Evolutionary conservation across 1,140 invertebrate species (phyloP).

Genomic region (Zaprionus davidi): DNA sequence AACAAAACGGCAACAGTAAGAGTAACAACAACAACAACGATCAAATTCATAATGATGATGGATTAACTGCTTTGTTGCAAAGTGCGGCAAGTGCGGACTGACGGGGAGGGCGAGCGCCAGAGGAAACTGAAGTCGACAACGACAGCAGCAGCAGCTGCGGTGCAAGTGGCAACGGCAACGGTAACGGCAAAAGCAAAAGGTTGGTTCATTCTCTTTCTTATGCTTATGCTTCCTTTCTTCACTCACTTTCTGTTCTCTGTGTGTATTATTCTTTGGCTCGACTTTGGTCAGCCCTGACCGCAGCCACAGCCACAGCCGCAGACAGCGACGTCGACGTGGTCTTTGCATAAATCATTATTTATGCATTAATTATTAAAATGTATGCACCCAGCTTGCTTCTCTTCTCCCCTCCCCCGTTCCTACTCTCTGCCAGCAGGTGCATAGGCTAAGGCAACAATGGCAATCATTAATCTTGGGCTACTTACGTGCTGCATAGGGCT

Average conservation of each 20-base stretch:
- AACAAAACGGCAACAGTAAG: constrained; percentile 32
- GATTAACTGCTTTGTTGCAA: constrained; percentile 68
- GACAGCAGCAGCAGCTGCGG: constrained; percentile 26
- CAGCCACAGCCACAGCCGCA: constrained; percentile 26
- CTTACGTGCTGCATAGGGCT: constrained; percentile 20
- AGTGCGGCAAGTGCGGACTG: constrained; percentile 25
- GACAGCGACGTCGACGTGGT: not conserved
- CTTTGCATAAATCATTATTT: constrained; percentile 70
- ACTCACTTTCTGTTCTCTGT: not conserved
- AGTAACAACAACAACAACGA: constrained; percentile 23
- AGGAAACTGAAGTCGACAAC: constrained; percentile 38
- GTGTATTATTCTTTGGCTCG: constrained; percentile 23
- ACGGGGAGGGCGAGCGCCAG: constrained; percentile 9
- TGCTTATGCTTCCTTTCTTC: constrained; percentile 23
- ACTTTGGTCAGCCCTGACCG: constrained; percentile 27
- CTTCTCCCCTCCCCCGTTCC: too few species aligned
- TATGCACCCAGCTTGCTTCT: constrained; percentile 15
- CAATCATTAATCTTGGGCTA: constrained; percentile 39
- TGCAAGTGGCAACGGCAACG: constrained; percentile 45
- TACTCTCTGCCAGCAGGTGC: constrained; percentile 6
- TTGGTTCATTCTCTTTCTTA: constrained; percentile 43
- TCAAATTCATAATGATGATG: constrained; percentile 75
- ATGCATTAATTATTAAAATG: constrained; percentile 71
- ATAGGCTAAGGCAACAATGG: constrained; percentile 7
- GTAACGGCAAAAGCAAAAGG: constrained; percentile 39